Conservation (phyloP, 2,888 invertebrate genomes). For the Nebria brevicollis region DNA sequence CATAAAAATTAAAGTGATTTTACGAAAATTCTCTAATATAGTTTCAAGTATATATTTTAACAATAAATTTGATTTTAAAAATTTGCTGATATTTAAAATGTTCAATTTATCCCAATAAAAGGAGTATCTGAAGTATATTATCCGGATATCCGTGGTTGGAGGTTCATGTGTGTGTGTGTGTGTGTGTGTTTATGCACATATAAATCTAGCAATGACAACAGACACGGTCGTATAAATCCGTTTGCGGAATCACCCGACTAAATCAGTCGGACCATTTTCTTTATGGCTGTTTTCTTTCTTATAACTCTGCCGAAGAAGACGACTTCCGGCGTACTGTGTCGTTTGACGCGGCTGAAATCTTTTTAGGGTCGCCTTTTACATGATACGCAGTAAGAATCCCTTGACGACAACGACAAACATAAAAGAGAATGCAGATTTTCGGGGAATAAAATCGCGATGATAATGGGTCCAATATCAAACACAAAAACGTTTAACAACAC, state of each 20-base stretch:
- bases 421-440: background rate
- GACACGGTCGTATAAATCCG: conserved; percentile 16
- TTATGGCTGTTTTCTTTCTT: conserved; percentile 15
- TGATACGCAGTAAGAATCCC: background rate
- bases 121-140: too few species aligned
- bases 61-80: too few species aligned
- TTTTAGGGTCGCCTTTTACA: background rate
- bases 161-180: background rate
- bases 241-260: conserved; percentile 14
- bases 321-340: background rate
- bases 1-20: too few species aligned
- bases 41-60: too few species aligned
- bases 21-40: too few species aligned
- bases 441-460: background rate
- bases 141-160: background rate
- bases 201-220: conserved; percentile 17
- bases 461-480: background rate
- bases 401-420: background rate
- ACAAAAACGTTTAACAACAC: background rate
- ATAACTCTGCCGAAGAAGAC: background rate
- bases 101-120: too few species aligned
- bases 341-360: background rate
- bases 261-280: conserved; percentile 19
- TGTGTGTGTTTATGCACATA: conserved; percentile 12
- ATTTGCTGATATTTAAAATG: too few species aligned